Evolutionary conservation across 2,113 vertebrate genomes (phyloP), one percentile per base, ranked within the genome.

Genomic region (Dunckerocampus dactyliophorus): DNA sequence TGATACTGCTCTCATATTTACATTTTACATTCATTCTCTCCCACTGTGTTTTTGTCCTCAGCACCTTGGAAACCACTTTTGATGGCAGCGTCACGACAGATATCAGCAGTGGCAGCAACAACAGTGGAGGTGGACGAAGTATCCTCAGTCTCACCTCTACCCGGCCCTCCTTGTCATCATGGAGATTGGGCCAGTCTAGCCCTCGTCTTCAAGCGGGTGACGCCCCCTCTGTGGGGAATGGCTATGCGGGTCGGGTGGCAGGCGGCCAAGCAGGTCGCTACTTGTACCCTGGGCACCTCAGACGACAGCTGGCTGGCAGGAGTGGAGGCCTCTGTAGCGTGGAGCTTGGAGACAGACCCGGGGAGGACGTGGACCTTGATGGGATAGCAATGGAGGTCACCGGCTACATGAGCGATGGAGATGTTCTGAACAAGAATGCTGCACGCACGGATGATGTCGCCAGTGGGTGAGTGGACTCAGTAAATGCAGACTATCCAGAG

Each of bases 361-460:
- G 67, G 3, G 94, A 93, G 0, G 95, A 95, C 37, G 63, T 93
- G 0, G 94, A 95, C 47, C 81, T 96, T 21, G 93, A 94, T 39
- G 85, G 84, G 61, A 85, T 96, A 52, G 37, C 87, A 80, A 77
- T 94, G 91, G 97, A 99, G 0, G 91, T 94, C 47, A 90, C 94
- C 0, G 97, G 97, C 9, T 99, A 99, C 79, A 98, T 99, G 94
- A 99, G 97, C 0, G 97, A 99, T 0, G 97, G 97, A 10, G 97
- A 98, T 0, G 94, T 99, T 59, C 89, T 99, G 74, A 91, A 91
- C 82, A 98, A 99, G 89, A 98, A 95, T 47, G 88, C 93, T 8
- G 75, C 95, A 19, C 84, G 93, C n/a, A 69, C 92, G 0, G 95
- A 98, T 7, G 95, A 98, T 31, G 89, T 98, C 79, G 92, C 92